Base-by-base conservation (phyloP, 64 coral and sea anemone species). In the Stichodactyla mertensii region DNA sequence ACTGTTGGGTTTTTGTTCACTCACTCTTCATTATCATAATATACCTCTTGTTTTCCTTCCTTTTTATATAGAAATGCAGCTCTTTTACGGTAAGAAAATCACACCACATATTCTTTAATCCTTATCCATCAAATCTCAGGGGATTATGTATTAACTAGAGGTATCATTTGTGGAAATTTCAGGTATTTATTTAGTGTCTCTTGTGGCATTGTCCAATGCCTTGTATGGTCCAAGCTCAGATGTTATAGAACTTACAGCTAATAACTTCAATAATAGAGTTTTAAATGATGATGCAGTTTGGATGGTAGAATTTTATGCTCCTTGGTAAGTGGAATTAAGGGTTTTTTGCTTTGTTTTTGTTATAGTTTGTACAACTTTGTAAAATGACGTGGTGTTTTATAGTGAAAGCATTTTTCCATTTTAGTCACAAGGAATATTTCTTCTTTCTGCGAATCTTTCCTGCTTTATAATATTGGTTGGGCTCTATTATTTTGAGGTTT, bases 291-390 rank as follows among this genome's bases (percentile, higher is more conserved):
- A 99, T 59, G 55, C 71, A 62, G 88, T 99, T 52, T 99, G 97
- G 97, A 81, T 99, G 64, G 86, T 99, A 71, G 97, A 99, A 88
- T 99, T 99, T 80, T 99, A 91, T 79, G 97, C 97, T 66, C 97
- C 97, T 78, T 99, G 97, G 97, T 99, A 91, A 83, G 93, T 92
- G 45, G 55, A 26, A 23, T 74, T 27, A 27, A 74, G n/a, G 69
- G 7, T 74, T 74, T 74, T 74, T 28, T 74, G 69, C 23, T 74
- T 74, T 74, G 69, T 23, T 74, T 74, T 74, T 19, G 69, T 69
- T 5, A 20, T 58, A 58, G 19, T 74, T 74, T 74, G 6, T 31
- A 31, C 69, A 74, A 74, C 69, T 74, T 31, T 74, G 4, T 4
- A 7, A 31, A 74, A 22, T 23, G 6, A 19, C 5, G 19, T 18